Evolutionary conservation across 2,888 invertebrate genomes (phyloP), one percentile per base, ranked within the genome.

Genomic region (Ethmia dodecea): DNA sequence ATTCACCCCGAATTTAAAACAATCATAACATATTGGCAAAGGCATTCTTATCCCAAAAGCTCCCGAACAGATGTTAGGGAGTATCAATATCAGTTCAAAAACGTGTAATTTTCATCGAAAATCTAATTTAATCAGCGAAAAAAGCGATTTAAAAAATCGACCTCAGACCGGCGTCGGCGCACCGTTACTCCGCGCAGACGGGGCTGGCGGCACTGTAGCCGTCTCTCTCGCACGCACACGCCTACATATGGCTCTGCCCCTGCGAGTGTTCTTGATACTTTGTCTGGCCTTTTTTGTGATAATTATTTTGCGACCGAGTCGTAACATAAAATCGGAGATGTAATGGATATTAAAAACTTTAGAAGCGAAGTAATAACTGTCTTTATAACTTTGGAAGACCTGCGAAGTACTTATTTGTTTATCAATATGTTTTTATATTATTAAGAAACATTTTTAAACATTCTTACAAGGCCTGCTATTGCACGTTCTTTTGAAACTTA

Each of bases 191-290:
- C 35, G 43, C 44, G 37, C 24, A 35, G 50, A 43, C 54, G 62
- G 39, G 43, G 51, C 50, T 45, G 42, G 31, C 38, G 31, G 38
- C 42, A 32, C 5, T 60, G 42, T 41, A 13, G 35, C 53, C 33
- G 49, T 75, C 75, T 66, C 74, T 34, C 52, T 83, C 62, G 30
- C 51, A 44, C 67, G 52, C 61, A 56, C 53, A 65, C 78, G 76
- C 79, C 80, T 72, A 75, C 77, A n/a, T n/a, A n/a, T n/a, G 60
- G 52, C 60, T 61, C 71, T 67, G 65, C 72, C 70, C 72, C 68
- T 59, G 55, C 60, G 54, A 58, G 59, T 67, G 63, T 52, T 66
- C 62, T 79, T 80, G 79, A 73, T 79, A 76, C 71, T 76, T 62
- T 59, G 49, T 53, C 55, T 55, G 51, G 43, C 28, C 27, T 42